Conservation (phyloP, 2,797 vertebrate species). For the Pseudopleuronectes americanus region DNA sequence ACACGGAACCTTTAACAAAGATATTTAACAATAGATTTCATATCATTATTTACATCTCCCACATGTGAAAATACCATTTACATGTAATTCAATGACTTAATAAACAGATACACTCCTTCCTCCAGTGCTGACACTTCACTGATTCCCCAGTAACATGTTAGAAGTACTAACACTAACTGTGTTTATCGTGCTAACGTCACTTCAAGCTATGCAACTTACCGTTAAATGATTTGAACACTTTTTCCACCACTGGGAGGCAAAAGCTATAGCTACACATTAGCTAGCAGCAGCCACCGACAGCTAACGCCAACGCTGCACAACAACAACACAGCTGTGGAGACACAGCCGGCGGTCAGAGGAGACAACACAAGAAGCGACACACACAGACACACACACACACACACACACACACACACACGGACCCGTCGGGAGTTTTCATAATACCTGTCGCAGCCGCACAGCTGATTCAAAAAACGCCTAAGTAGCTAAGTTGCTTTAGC, state of each 20-base stretch:
- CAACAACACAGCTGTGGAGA: conserved; percentile 51
- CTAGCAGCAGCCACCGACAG: conserved; percentile 66
- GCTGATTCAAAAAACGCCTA: conserved; percentile 46
- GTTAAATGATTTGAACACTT: conserved; percentile 77
- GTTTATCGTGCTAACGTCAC: too few species aligned
- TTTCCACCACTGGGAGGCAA: conserved; percentile 81
- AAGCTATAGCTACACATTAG: conserved; percentile 74
- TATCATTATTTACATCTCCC: too few species aligned
- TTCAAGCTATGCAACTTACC: conserved; percentile 60
- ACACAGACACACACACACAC: conserved; percentile 23
- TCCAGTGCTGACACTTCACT: too few species aligned
- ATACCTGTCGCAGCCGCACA: conserved; percentile 73
- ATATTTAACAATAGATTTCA: too few species aligned
- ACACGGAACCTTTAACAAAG: too few species aligned
- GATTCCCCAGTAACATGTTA: too few species aligned
- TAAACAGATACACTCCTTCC: too few species aligned
- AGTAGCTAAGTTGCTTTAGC: conserved; percentile 60
- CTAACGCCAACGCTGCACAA: conserved; percentile 68
- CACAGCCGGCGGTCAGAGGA: conserved; percentile 46
- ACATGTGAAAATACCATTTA: too few species aligned
- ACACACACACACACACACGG: conserved; percentile 39
- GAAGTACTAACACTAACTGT: too few species aligned
- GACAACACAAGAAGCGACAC: conserved; percentile 67
- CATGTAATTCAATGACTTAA: too few species aligned
- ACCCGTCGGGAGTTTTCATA: conserved; percentile 40